Evolutionary conservation across 2,113 vertebrate species (phyloP).

Genomic region (Cynopterus brachyotis): DNA sequence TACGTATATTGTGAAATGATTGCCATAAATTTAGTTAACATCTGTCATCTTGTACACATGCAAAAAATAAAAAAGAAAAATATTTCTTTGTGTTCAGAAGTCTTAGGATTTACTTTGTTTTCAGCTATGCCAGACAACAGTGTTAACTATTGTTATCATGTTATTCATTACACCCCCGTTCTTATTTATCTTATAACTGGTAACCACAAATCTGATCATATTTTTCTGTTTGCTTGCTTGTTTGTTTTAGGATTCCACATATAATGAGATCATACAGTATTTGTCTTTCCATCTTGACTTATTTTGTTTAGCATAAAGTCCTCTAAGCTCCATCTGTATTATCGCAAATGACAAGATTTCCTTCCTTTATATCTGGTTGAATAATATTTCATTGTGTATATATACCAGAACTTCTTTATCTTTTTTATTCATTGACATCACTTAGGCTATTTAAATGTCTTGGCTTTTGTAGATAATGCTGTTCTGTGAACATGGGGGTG

Average conservation of each 20-base stretch:
- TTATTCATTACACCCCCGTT: neutral
- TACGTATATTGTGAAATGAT: neutral
- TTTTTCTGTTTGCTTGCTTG: neutral
- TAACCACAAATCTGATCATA: neutral
- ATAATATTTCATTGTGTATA: neutral
- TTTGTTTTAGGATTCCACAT: neutral
- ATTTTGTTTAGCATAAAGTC: neutral
- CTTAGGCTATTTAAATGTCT: neutral
- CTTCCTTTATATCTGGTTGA: neutral
- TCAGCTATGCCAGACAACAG: neutral
- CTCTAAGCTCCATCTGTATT: neutral
- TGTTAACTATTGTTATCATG: neutral
- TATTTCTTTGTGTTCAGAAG: neutral
- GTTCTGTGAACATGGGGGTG: neutral
- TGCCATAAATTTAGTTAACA: neutral
- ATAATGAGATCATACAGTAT: neutral
- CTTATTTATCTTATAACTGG: neutral
- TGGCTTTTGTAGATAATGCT: neutral
- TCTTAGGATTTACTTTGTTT: neutral
- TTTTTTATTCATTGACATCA: neutral
- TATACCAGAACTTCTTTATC: neutral
- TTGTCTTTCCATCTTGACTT: neutral
- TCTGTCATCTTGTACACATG: neutral
- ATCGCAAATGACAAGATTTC: neutral
- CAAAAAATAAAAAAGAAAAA: neutral